Conservation (phyloP, 1,140 invertebrate species). For the Elymnias hypermnestra region DNA sequence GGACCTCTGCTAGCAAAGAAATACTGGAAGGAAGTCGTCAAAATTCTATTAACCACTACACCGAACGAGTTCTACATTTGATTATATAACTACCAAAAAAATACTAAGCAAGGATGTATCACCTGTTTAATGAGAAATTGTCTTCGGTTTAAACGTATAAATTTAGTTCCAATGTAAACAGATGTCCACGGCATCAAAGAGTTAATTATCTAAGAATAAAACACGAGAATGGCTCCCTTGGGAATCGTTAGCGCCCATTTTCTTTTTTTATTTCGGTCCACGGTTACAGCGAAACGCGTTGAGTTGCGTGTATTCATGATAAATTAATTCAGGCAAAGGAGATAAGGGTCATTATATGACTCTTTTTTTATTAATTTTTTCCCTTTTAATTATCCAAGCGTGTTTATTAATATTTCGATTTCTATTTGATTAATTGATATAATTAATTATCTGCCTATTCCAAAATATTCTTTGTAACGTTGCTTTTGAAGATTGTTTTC, state of each 20-base stretch:
- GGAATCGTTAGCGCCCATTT: slow-evolving; percentile 34
- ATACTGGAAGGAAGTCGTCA: too few species aligned
- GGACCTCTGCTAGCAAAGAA: too few species aligned
- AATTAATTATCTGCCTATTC: too few species aligned
- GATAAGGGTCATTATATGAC: slow-evolving; percentile 1
- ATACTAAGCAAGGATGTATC: too few species aligned
- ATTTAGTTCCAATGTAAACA: slow-evolving; percentile 41
- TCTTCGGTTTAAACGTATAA: slow-evolving; percentile 24
- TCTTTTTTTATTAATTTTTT: neutral
- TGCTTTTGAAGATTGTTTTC: neutral
- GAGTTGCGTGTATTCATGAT: slow-evolving; percentile 1
- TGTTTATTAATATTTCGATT: neutral
- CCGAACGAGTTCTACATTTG: too few species aligned
- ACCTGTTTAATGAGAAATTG: slow-evolving; percentile 11
- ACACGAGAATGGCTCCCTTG: slow-evolving; percentile 51
- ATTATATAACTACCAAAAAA: too few species aligned
- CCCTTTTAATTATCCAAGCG: neutral
- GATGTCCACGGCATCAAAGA: slow-evolving; percentile 61
- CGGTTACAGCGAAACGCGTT: slow-evolving; percentile 8
- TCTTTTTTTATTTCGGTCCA: slow-evolving; percentile 27
- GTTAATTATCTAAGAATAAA: slow-evolving; percentile 69
- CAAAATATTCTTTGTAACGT: neutral
- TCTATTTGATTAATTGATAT: too few species aligned
- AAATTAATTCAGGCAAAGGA: slow-evolving; percentile 1
- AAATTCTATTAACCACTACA: too few species aligned